Evolutionary conservation across 2,888 invertebrate species (phyloP).

Genomic region (Salticus scenicus): DNA sequence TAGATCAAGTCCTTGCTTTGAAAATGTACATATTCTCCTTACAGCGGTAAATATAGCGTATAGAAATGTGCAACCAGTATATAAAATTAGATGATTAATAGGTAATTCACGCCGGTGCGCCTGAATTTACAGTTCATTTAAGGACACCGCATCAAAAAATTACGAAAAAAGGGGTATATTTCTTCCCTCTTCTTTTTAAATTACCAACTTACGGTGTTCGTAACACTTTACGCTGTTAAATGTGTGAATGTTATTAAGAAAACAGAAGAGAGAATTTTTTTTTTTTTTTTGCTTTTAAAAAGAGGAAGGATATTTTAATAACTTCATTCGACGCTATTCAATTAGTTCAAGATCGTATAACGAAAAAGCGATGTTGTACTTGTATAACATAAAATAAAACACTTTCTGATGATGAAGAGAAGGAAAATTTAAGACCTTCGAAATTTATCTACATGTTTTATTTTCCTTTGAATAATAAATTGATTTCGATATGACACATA

Average conservation of each 20-base stretch:
- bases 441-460: too few species aligned
- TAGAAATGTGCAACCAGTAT: too few species aligned
- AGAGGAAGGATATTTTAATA: slow-evolving; percentile 38
- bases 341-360: slow-evolving; percentile 47
- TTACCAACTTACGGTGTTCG: slow-evolving; percentile 11
- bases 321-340: slow-evolving; percentile 55
- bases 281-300: too few species aligned
- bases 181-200: slow-evolving; percentile 9
- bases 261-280: neutral
- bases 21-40: too few species aligned
- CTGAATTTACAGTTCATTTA: slow-evolving; percentile 64
- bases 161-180: slow-evolving; percentile 9
- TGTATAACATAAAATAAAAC: too few species aligned
- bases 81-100: slow-evolving; percentile 40
- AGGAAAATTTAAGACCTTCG: too few species aligned
- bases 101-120: slow-evolving; percentile 55
- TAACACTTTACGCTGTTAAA: neutral
- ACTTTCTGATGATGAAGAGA: too few species aligned
- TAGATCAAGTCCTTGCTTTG: too few species aligned
- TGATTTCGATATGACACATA: too few species aligned
- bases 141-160: slow-evolving; percentile 44
- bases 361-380: slow-evolving; percentile 23
- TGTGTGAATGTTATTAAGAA: neutral
- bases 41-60: too few species aligned
- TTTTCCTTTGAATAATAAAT: too few species aligned